Evolutionary conservation across 2,113 vertebrate species (phyloP).

Genomic region (Sterrhoptilus dennistouni): DNA sequence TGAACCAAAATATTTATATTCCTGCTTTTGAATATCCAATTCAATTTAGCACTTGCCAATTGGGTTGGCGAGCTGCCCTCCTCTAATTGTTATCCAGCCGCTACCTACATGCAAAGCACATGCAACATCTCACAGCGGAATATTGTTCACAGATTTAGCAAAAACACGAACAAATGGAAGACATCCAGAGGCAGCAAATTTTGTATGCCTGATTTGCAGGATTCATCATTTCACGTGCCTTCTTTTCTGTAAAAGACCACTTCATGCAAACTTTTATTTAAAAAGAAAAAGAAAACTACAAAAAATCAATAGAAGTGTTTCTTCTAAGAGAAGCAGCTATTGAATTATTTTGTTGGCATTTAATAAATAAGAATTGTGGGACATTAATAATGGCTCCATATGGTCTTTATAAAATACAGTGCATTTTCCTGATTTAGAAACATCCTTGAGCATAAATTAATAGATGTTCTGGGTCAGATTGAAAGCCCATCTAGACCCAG

Average conservation of each 20-base stretch:
- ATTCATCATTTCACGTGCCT: background rate
- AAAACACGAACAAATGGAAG: background rate
- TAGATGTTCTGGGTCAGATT: background rate
- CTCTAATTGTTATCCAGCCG: background rate
- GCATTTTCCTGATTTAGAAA: background rate
- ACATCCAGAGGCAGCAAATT: background rate
- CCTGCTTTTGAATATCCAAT: background rate
- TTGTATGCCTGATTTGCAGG: background rate
- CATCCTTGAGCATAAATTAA: background rate
- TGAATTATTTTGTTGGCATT: background rate
- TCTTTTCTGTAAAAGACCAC: background rate
- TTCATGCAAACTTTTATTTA: background rate
- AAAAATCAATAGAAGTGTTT: background rate
- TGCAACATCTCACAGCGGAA: background rate
- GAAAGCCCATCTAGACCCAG: background rate
- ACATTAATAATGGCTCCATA: background rate
- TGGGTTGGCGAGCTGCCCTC: background rate
- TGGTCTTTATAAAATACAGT: background rate
- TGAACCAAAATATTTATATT: conserved; percentile 48
- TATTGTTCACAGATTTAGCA: background rate
- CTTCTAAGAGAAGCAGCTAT: background rate
- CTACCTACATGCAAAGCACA: background rate
- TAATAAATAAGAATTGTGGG: background rate
- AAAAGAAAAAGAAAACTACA: background rate
- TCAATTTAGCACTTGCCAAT: background rate